Evolutionary conservation across 2,113 vertebrate species (phyloP).

Genomic region (Oceanodroma tethys): DNA sequence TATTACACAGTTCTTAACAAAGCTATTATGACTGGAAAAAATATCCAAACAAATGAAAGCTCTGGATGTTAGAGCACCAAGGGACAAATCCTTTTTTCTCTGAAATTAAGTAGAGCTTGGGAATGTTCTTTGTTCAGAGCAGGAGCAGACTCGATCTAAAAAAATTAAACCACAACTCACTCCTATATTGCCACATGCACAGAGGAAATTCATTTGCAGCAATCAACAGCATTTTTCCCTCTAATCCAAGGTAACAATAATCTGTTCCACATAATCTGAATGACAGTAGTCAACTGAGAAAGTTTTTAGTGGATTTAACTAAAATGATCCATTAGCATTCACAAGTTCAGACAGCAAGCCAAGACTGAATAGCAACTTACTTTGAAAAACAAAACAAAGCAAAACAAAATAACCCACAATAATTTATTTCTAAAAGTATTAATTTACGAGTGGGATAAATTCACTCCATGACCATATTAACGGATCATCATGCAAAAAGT

Average conservation of each 20-base stretch:
- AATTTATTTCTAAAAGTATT: not conserved
- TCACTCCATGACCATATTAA: not conserved
- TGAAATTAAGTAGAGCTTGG: not conserved
- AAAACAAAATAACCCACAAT: not conserved
- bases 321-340: not conserved
- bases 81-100: not conserved
- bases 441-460: not conserved
- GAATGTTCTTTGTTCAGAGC: not conserved
- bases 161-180: not conserved
- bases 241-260: not conserved
- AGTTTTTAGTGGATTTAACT: not conserved
- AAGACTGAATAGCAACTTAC: not conserved
- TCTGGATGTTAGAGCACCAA: not conserved
- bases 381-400: not conserved
- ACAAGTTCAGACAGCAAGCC: not conserved
- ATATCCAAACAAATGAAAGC: conserved; percentile 23
- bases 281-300: not conserved
- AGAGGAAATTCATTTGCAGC: not conserved
- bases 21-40: conserved; percentile 20
- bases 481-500: not conserved
- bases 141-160: not conserved
- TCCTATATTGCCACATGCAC: not conserved
- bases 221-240: not conserved
- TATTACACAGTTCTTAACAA: conserved; percentile 7
- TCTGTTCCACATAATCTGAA: not conserved